Evolutionary conservation across 2,888 invertebrate genomes (phyloP).

Genomic region (Alcis repandata): DNA sequence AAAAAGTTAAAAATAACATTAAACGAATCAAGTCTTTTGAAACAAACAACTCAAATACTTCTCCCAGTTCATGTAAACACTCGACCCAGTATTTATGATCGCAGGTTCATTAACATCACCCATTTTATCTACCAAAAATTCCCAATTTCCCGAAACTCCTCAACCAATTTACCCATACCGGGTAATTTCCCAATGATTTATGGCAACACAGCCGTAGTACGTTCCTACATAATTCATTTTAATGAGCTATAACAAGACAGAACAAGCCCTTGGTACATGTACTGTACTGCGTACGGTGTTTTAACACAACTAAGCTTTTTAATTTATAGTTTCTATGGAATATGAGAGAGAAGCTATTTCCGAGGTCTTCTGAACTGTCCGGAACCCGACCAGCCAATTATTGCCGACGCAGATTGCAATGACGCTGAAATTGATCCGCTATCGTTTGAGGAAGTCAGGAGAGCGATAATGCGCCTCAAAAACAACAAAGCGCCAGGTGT

Average conservation of each 20-base stretch:
- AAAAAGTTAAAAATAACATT: too few species aligned
- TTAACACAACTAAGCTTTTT: not conserved
- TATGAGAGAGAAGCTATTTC: not conserved
- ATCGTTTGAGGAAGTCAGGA: too few species aligned
- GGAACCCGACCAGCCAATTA: too few species aligned
- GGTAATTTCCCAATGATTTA: conserved; percentile 51
- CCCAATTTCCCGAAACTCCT: conserved; percentile 37
- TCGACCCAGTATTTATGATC: conserved; percentile 24
- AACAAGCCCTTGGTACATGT: conserved; percentile 32
- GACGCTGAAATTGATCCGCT: too few species aligned
- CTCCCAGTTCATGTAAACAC: conserved; percentile 11
- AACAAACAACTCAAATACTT: not conserved
- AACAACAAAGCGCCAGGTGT: too few species aligned
- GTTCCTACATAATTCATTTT: conserved; percentile 52
- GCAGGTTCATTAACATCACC: conserved; percentile 34
- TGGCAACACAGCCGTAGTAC: conserved; percentile 42
- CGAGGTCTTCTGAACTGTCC: too few species aligned
- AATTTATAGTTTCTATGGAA: not conserved
- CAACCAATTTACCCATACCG: conserved; percentile 41
- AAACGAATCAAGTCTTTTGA: not conserved
- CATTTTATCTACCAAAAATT: conserved; percentile 35
- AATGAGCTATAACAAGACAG: conserved; percentile 55
- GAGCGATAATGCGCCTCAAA: too few species aligned
- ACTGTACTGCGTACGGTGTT: not conserved
- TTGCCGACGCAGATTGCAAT: too few species aligned